Evolutionary conservation across 2,888 invertebrate species (phyloP).

Genomic region (Melieria crassipennis): DNA sequence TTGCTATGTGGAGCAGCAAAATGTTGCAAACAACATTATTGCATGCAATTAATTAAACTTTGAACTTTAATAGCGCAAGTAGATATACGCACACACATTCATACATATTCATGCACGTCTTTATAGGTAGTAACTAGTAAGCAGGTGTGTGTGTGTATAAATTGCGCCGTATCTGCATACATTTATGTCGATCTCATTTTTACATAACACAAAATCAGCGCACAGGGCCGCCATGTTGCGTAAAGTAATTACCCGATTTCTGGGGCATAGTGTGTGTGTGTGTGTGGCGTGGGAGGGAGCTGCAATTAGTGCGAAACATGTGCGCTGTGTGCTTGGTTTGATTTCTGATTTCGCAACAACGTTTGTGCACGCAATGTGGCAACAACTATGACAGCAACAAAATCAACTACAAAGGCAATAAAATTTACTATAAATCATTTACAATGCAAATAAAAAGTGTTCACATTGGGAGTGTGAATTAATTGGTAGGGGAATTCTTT

Average conservation of each 20-base stretch:
- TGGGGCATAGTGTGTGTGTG: neutral
- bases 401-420: neutral
- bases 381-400: neutral
- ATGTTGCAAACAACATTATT: constrained; percentile 21
- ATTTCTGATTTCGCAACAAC: neutral
- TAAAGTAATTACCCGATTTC: no score
- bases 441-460: no score
- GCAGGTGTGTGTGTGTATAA: neutral
- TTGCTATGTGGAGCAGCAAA: neutral
- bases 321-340: neutral
- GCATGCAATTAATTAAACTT: constrained; percentile 34
- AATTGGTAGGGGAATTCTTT: no score
- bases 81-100: neutral
- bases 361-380: neutral
- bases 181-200: neutral
- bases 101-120: neutral
- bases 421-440: no score
- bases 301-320: no score
- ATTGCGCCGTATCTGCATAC: neutral
- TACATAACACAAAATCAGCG: neutral
- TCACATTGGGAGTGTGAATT: no score
- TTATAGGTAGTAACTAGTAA: neutral
- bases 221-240: no score
- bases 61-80: constrained; percentile 8
- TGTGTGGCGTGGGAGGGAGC: neutral